Percentiles rank a stretch among this genome's conserved stretches.
Evolutionary conservation across 1,140 invertebrate species (phyloP).

Genomic region (Probaryconus sp.): DNA sequence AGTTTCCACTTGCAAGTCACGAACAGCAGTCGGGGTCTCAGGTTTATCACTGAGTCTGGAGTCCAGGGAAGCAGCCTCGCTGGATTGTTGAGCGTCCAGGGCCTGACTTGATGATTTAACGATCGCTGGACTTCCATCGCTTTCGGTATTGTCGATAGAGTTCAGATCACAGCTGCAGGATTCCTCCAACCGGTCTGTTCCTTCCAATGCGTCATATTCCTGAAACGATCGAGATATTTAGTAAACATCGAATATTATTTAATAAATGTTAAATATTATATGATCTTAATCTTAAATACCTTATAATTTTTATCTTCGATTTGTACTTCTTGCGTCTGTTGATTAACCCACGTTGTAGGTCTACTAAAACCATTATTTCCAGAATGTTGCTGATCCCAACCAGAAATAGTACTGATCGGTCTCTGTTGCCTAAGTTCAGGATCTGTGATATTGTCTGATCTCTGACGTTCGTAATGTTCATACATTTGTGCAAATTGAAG

Average conservation of each 20-base stretch:
- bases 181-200: conserved; percentile 72
- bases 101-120: conserved; percentile 73
- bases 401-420: conserved; percentile 97
- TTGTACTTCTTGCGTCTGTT: conserved; percentile 74
- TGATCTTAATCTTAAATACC: too few relatives aligned
- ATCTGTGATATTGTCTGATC: conserved; percentile 96
- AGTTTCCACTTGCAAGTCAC: conserved; percentile 68
- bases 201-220: conserved; percentile 73
- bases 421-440: conserved; percentile 93
- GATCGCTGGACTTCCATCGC: conserved; percentile 79
- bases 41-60: conserved; percentile 77
- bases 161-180: conserved; percentile 81
- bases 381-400: conserved; percentile 87
- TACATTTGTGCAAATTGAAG: conserved; percentile 98
- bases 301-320: conserved; percentile 75
- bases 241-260: not conserved
- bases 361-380: conserved; percentile 75
- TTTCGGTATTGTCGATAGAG: conserved; percentile 78
- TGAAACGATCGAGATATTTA: too few relatives aligned
- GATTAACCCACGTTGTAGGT: conserved; percentile 73
- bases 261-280: conserved; percentile 1
- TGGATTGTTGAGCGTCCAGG: conserved; percentile 72
- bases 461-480: conserved; percentile 95
- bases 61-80: conserved; percentile 78
- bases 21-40: conserved; percentile 64